These are phyloP conservation scores for Hippocampus comes DNA, from an alignment of 2,113 vertebrate species.

Conservation along the genomic window DNA sequence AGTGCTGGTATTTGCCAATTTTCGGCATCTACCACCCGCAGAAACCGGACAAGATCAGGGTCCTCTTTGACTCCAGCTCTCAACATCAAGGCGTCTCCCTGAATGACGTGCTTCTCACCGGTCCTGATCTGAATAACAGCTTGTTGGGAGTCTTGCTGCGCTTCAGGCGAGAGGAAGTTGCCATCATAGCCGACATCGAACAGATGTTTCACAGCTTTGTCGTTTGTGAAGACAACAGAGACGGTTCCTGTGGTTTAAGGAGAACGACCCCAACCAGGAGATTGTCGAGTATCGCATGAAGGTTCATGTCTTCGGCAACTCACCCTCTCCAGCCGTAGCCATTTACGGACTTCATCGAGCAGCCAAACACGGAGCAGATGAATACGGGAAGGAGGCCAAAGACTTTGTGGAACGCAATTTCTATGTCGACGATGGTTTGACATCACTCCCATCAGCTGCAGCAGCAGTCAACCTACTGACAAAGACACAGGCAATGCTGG, in stretches of 20 bases:
- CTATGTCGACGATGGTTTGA: constrained; percentile 6
- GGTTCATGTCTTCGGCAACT: constrained; percentile 12
- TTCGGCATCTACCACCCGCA: neutral
- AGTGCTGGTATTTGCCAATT: neutral
- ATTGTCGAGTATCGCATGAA: neutral
- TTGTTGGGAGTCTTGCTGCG: neutral
- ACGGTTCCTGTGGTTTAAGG: neutral
- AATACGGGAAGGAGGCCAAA: neutral
- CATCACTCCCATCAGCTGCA: neutral
- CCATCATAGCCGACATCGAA: neutral
- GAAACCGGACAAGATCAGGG: neutral
- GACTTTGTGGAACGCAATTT: neutral
- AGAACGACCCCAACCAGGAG: neutral
- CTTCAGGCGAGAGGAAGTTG: neutral
- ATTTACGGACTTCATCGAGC: constrained; percentile 6
- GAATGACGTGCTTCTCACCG: neutral
- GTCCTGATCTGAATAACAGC: constrained; percentile 6
- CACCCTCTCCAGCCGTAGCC: neutral
- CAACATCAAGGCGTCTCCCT: neutral
- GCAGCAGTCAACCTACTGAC: neutral
- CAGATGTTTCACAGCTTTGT: constrained; percentile 14
- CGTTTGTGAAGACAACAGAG: neutral
- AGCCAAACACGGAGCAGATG: neutral
- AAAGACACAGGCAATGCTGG: neutral
- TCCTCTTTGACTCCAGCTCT: constrained; percentile 3